These are phyloP conservation scores for Sander vitreus DNA, from an alignment of 2,113 vertebrate genomes.

Conservation along the genomic window DNA sequence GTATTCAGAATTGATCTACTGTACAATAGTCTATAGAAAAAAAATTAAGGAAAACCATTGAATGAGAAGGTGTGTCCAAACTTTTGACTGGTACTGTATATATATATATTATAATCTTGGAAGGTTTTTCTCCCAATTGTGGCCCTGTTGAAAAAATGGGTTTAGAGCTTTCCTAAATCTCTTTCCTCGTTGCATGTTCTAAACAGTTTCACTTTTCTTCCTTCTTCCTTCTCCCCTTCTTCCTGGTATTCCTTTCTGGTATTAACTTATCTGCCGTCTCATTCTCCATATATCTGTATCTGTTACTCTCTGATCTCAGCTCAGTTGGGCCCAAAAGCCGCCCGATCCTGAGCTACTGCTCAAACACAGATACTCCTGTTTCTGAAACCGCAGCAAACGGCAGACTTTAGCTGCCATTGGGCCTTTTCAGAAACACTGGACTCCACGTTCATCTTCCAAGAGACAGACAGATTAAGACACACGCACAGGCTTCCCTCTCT, in stretches of 20 bases:
- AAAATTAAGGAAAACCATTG: no score
- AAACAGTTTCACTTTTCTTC: slow-evolving; percentile 49
- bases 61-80: no score
- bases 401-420: slow-evolving; percentile 10
- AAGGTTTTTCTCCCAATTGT: no score
- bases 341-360: slow-evolving; percentile 83
- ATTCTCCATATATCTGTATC: slow-evolving; percentile 58
- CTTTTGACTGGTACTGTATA: no score
- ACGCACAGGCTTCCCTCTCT: slow-evolving; percentile 3
- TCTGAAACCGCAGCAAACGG: slow-evolving; percentile 67
- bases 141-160: not conserved
- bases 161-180: slow-evolving; percentile 6
- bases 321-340: slow-evolving; percentile 84
- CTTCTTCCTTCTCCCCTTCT: slow-evolving; percentile 28
- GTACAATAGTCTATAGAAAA: no score
- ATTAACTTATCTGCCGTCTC: slow-evolving; percentile 22
- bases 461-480: slow-evolving; percentile 28
- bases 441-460: slow-evolving; percentile 47
- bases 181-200: slow-evolving; percentile 30
- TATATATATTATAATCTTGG: no score
- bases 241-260: slow-evolving; percentile 12
- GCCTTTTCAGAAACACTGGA: slow-evolving; percentile 68
- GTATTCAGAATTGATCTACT: no score
- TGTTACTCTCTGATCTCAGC: slow-evolving; percentile 71
- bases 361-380: slow-evolving; percentile 87